These are phyloP conservation scores for Linurgus olivaceus DNA, from an alignment of 2,797 vertebrate genomes.

Conservation along the genomic window DNA sequence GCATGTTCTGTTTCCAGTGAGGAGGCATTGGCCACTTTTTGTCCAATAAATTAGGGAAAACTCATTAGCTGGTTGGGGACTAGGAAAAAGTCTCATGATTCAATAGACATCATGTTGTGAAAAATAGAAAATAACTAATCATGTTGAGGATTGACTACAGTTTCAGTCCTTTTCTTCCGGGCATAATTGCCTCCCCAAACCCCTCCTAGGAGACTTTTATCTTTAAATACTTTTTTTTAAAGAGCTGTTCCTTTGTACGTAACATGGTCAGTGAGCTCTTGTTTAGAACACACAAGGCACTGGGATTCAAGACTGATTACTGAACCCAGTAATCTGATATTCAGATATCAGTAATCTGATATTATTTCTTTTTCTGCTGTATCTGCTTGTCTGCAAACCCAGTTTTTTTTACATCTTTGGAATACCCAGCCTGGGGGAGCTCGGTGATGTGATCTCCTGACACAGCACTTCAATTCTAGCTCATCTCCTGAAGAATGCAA, in stretches of 20 bases:
- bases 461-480: background rate
- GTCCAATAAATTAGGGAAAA: background rate
- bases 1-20: background rate
- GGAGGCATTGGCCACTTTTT: background rate
- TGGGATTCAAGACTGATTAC: background rate
- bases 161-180: background rate
- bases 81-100: accelerated
- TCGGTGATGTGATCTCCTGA: background rate
- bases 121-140: background rate
- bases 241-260: accelerated
- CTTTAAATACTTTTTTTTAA: background rate
- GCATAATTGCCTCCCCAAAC: background rate
- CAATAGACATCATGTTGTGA: background rate
- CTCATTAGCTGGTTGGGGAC: background rate
- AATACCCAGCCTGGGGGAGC: background rate
- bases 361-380: background rate
- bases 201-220: background rate
- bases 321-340: background rate
- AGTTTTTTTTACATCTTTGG: background rate
- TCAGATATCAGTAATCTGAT: background rate
- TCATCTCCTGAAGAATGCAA: background rate
- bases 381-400: background rate
- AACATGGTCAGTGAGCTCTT: accelerated
- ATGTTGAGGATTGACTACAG: background rate
- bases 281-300: background rate